These are phyloP conservation scores for Ctenodactylus gundi DNA, from an alignment of 2,113 vertebrate genomes.

Conservation along the genomic window DNA sequence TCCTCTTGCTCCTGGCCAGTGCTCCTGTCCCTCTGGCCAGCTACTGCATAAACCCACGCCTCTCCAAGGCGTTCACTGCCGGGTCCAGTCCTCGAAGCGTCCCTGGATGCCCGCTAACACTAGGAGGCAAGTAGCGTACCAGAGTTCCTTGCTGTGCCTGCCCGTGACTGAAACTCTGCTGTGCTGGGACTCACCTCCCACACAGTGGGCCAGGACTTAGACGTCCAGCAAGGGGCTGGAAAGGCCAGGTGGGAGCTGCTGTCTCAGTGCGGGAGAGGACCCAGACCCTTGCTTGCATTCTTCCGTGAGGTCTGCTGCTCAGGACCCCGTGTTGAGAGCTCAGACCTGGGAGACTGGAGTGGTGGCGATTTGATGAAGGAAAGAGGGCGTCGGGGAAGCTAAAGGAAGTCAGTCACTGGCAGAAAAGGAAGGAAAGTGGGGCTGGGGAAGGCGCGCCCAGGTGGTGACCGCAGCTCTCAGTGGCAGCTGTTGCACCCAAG, in stretches of 20 bases:
- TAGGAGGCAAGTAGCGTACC: constrained; percentile 4
- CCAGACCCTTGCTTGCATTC: not conserved
- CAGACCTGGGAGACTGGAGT: not conserved
- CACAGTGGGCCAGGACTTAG: not conserved
- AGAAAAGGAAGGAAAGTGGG: not conserved
- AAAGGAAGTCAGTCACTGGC: not conserved
- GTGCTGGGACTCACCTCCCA: not conserved
- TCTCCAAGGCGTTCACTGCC: too few relatives aligned
- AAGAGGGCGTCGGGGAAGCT: not conserved
- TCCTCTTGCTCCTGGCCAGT: not conserved
- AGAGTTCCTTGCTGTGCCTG: not conserved
- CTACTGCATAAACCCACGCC: not conserved
- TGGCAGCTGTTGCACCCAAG: not conserved
- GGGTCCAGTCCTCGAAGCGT: not conserved
- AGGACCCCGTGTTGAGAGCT: not conserved
- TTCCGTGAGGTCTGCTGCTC: not conserved
- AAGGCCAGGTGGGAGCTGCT: not conserved
- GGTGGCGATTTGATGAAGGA: not conserved
- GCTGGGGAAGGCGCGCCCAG: too few relatives aligned
- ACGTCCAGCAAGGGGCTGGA: not conserved
- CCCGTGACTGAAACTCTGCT: constrained; percentile 1
- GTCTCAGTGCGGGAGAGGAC: not conserved
- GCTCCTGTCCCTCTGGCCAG: not conserved
- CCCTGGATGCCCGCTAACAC: constrained; percentile 18
- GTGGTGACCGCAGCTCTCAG: not conserved